These are phyloP conservation scores for Batillaria attramentaria DNA, from an alignment of 1,140 invertebrate species.

Conservation along the genomic window DNA sequence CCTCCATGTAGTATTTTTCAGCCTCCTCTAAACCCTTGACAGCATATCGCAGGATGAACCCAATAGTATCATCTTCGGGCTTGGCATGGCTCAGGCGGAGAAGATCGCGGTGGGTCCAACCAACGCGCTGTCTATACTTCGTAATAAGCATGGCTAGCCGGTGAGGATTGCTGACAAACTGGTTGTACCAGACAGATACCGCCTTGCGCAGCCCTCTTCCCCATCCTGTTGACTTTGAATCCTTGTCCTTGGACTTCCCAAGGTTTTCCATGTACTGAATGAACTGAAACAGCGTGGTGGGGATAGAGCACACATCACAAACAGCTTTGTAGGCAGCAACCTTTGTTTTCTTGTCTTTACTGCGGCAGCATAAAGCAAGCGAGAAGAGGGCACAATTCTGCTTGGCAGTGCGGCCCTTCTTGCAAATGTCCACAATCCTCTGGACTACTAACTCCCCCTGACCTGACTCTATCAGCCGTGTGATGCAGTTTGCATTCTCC, in stretches of 20 bases:
- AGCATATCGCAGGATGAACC: conserved; percentile 49
- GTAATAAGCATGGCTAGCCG: conserved; percentile 78
- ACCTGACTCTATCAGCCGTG: not conserved
- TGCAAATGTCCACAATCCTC: not conserved
- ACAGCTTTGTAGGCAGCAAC: not conserved
- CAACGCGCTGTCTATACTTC: conserved; percentile 77
- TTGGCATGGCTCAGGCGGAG: conserved; percentile 79
- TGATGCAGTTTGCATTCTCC: not conserved
- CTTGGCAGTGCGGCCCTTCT: not conserved
- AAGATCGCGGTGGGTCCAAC: conserved; percentile 81
- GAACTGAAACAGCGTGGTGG: conserved; percentile 71
- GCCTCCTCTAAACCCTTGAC: conserved; percentile 71
- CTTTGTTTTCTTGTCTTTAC: not conserved
- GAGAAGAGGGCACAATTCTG: not conserved
- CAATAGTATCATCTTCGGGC: conserved; percentile 49
- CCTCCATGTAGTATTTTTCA: conserved; percentile 45
- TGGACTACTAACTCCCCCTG: conserved; percentile 15
- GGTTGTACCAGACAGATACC: conserved; percentile 77
- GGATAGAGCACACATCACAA: conserved; percentile 68
- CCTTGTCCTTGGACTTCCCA: conserved; percentile 13
- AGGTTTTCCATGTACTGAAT: conserved; percentile 57
- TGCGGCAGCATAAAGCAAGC: conserved; percentile 12
- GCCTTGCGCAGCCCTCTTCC: conserved; percentile 78
- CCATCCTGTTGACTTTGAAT: conserved; percentile 72
- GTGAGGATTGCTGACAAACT: conserved; percentile 72